Evolutionary conservation across 2,113 vertebrate species (phyloP), one percentile per base, ranked within the genome.

Genomic region (Haliaeetus leucogaster): DNA sequence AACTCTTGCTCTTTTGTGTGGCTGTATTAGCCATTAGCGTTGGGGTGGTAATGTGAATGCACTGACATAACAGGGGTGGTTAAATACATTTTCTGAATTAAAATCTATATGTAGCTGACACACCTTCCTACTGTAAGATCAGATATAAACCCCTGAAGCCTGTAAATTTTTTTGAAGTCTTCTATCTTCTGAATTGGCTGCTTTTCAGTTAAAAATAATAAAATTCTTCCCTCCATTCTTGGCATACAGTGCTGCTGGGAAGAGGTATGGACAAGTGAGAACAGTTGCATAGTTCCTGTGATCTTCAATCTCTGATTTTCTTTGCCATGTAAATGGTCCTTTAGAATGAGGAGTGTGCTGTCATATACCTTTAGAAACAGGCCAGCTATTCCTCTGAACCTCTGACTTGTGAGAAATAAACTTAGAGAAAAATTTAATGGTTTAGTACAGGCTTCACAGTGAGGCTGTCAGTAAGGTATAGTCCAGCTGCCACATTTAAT

Each of bases 1-100:
- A 3, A 0, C 34, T 81, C 52, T 61, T 8, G 1, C 38, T 67
- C 21, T 43, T 50, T 38, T 13, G 1, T 26, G 50, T 58, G 62
- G 61, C 52, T 38, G 13, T 6, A 1, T 7, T 17, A 70, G 80
- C 47, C 7, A 0, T 61, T 34, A 42, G 45, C 3, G 0, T 0
- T 32, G 71, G 34, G 48, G n/a, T 48, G 19, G 42, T 17, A n/a
- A 45, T 20, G 2, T 0, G 5, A 48, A 22, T 4, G 3, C 45
- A 18, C 42, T 8, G 26, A 13, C 21, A 1, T 5, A 20, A 4
- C 6, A 15, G 12, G 22, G 58, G 10, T 16, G 10, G 29, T 61
- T 61, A 53, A 78, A 79, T 43, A 13, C 3, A 6, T 29, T 63
- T 59, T 32, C 74, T 79, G 66, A 43, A 26, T 68, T 59, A 21